Conservation (phyloP, 2,113 vertebrate species). For the Hemichromis elongatus region DNA sequence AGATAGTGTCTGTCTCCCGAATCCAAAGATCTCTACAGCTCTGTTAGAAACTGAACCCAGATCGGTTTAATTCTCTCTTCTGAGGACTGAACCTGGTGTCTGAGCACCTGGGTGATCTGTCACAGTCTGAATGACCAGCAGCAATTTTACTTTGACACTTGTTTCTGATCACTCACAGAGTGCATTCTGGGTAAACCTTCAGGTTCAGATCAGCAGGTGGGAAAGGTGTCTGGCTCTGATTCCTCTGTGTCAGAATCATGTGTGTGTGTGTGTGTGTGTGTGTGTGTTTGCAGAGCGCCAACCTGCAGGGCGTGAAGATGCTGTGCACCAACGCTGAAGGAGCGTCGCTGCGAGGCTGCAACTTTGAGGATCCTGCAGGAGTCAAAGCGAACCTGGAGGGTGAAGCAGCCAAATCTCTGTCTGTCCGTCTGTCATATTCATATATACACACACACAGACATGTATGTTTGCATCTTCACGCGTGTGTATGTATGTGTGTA, state of each 20-base stretch:
- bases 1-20: too few relatives aligned
- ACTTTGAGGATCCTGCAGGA: slow-evolving; percentile 94
- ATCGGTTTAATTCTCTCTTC: not conserved
- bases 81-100: not conserved
- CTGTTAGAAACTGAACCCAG: not conserved
- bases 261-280: not conserved
- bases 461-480: too few relatives aligned
- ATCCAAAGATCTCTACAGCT: too few relatives aligned
- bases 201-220: not conserved
- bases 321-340: slow-evolving; percentile 93
- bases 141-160: not conserved
- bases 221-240: not conserved
- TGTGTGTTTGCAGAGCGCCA: slow-evolving; percentile 77
- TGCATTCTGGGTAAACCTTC: not conserved
- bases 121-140: not conserved
- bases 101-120: not conserved
- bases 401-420: slow-evolving; percentile 54
- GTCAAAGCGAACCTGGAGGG: slow-evolving; percentile 95
- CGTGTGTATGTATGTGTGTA: too few relatives aligned
- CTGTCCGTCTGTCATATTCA: too few relatives aligned
- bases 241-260: not conserved
- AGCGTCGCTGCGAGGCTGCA: slow-evolving; percentile 88
- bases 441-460: too few relatives aligned
- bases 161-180: not conserved
- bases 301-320: slow-evolving; percentile 97